Evolutionary conservation across 1,140 invertebrate species (phyloP).

Genomic region (Acyrthosiphon pisum): DNA sequence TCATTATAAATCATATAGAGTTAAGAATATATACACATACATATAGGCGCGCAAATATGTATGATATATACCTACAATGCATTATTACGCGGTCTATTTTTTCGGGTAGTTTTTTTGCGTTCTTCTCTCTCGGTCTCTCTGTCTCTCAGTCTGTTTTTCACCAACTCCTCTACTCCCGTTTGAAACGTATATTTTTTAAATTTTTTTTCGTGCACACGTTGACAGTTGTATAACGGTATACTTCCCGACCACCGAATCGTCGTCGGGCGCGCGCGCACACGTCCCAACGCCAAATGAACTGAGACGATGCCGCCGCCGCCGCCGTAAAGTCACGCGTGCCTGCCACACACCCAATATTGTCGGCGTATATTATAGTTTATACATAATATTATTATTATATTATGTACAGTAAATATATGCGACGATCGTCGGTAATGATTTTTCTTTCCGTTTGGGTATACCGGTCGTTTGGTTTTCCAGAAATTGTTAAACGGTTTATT

Average conservation of each 20-base stretch:
- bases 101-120: neutral
- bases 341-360: neutral
- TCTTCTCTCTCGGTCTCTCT: neutral
- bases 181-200: neutral
- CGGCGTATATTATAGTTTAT: neutral
- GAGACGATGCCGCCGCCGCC: neutral
- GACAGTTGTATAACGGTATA: conserved; percentile 6
- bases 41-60: neutral
- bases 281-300: conserved; percentile 8
- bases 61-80: neutral
- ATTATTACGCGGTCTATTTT: neutral
- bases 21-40: neutral
- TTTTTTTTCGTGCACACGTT: neutral
- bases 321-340: neutral
- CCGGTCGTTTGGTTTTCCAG: neutral
- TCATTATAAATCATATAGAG: neutral
- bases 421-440: neutral
- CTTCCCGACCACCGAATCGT: neutral
- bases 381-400: neutral
- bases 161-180: neutral
- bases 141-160: neutral
- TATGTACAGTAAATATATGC: neutral
- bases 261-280: neutral
- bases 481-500: too few relatives aligned
- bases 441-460: neutral